Conservation (phyloP, 2,113 vertebrate genomes). For the Colius striatus region DNA sequence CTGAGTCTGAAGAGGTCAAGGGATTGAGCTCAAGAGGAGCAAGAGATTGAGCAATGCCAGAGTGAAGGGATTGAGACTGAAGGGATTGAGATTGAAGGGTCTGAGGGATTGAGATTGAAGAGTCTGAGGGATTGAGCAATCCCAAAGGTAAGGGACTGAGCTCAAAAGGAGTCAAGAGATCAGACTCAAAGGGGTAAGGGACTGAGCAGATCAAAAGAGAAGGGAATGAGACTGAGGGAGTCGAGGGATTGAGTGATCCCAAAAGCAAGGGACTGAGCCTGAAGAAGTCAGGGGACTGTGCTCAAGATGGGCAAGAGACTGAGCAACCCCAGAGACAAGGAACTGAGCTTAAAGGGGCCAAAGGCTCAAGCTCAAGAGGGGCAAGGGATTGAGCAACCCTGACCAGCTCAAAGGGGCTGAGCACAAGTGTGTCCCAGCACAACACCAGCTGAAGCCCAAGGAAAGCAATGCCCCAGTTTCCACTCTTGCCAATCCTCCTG, state of each 20-base stretch:
- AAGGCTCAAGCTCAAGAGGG: background rate
- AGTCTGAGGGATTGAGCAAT: accelerated
- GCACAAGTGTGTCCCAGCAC: background rate
- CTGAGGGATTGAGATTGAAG: background rate
- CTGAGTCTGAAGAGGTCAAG: background rate
- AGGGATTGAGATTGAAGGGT: accelerated
- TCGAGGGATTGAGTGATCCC: no score
- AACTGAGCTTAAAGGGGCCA: background rate
- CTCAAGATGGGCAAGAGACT: accelerated
- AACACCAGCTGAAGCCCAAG: background rate
- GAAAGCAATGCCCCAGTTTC: background rate
- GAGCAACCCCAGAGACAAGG: background rate
- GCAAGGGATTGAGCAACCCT: background rate
- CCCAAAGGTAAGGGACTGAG: background rate
- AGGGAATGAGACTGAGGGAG: no score
- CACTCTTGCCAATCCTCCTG: background rate
- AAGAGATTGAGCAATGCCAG: background rate
- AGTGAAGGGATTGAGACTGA: background rate
- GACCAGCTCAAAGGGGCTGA: background rate
- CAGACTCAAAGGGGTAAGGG: no score
- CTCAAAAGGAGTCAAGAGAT: no score
- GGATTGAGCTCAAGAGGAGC: background rate
- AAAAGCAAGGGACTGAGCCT: no score
- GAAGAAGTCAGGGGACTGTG: background rate
- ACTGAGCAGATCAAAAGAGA: no score